These are phyloP conservation scores for Pontoporia blainvillei DNA, from an alignment of 2,113 vertebrate species.

Conservation along the genomic window DNA sequence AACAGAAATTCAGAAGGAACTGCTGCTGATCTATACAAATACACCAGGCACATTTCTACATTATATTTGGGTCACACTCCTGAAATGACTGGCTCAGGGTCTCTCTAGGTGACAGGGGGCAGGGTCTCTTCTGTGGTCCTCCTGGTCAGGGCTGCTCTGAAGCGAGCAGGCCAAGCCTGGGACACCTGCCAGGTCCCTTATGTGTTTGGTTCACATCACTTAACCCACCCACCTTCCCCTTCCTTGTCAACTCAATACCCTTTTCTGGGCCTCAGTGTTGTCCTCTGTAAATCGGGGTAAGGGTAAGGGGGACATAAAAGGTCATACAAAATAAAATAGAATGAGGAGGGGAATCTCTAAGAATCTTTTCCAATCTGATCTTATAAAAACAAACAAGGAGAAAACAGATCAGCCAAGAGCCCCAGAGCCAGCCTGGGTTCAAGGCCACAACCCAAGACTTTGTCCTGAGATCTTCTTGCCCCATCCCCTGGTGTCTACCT, in stretches of 20 bases:
- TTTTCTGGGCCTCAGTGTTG: not conserved
- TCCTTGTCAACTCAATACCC: not conserved
- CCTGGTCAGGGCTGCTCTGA: not conserved
- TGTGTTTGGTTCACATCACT: not conserved
- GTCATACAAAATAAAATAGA: not conserved
- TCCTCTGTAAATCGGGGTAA: not conserved
- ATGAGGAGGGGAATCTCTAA: not conserved
- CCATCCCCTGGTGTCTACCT: not conserved
- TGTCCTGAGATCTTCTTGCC: not conserved
- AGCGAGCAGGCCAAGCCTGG: not conserved
- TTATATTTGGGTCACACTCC: not conserved
- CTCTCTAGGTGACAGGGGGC: not conserved
- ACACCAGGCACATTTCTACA: not conserved
- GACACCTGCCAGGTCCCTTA: not conserved
- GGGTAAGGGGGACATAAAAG: not conserved
- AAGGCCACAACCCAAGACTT: not conserved
- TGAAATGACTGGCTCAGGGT: not conserved
- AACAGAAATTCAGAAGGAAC: conserved; percentile 23
- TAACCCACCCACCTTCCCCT: not conserved
- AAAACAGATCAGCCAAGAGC: not conserved
- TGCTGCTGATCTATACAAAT: not conserved
- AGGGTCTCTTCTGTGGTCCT: not conserved
- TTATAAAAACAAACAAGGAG: not conserved
- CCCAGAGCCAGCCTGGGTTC: not conserved
- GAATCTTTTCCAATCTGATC: not conserved